Base-by-base conservation (phyloP, 1,140 invertebrate species). In the Drosophila nasuta region DNA sequence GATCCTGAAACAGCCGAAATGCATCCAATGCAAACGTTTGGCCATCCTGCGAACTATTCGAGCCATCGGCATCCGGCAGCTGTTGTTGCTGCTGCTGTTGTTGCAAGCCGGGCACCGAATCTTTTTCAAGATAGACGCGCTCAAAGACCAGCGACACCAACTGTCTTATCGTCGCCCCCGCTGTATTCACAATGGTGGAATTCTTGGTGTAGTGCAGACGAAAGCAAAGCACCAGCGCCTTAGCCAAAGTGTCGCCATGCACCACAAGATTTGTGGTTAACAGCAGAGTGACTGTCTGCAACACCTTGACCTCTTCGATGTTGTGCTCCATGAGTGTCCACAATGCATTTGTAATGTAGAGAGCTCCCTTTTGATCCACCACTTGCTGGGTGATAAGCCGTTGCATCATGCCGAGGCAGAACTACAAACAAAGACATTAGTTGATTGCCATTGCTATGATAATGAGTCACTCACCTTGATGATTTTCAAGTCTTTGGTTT, bases 111-210 rank as follows among this genome's bases (percentile, higher is more conserved):
- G 73, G 49, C 57, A 87, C 58, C 3, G 88, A 83, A 64, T 92
- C 80, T 89, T 91, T 85, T 87, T 97, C 96, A 35, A 94, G 94
- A 45, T 98, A 94, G 11, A 98, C 98, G 65, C 98, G 93, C 92
- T 99, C 99, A 94, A 99, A 99, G 0, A 99, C 98, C 48, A 98
- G 93, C 46, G 97, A 97, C n/a, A 99, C 98, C 48, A 99, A 93
- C 92, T 99, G 99, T 49, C 98, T 94, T 3, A 99, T 97, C 25
- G 98, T 99, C 8, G 99, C 99, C 28, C 98, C 98, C 2, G 98
- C 98, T 48, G 98, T 98, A 92, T 99, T 99, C 30, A 98, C 97
- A 46, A 98, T 98, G 95, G 94, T 99, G 96, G 94, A 98, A 97
- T 75, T 93, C 85, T 92, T 94, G 5, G 97, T 96, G 88, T 98